Evolutionary conservation across 2,888 invertebrate genomes (phyloP).

Genomic region (Escarpia spicata): DNA sequence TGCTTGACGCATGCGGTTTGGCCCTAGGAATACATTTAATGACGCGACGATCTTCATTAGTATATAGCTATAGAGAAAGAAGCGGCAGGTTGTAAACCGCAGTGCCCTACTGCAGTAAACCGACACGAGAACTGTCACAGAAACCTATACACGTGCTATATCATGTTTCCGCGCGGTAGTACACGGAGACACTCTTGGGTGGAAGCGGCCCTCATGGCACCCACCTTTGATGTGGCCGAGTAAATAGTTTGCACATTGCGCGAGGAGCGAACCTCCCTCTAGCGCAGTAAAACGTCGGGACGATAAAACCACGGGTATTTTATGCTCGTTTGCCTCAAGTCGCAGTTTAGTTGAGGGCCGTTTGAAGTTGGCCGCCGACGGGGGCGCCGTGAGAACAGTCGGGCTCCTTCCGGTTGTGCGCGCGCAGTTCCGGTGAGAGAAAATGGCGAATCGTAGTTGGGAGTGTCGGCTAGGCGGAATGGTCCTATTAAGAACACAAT

Average conservation of each 20-base stretch:
- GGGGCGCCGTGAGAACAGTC: not conserved
- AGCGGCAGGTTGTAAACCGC: not conserved
- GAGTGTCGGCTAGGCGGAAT: too few species aligned
- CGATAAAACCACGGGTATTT: conserved; percentile 9
- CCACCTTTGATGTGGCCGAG: not conserved
- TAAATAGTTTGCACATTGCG: not conserved
- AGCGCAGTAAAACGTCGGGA: not conserved
- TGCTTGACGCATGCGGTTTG: not conserved
- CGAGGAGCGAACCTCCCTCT: not conserved
- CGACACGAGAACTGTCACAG: not conserved
- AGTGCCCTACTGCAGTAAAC: not conserved
- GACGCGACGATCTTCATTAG: not conserved
- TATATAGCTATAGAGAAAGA: not conserved
- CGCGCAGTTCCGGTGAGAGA: not conserved
- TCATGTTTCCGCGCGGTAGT: not conserved
- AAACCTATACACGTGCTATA: not conserved
- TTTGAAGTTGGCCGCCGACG: conserved; percentile 1
- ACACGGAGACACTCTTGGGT: not conserved
- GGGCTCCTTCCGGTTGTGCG: not conserved
- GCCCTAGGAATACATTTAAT: not conserved
- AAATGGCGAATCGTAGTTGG: too few species aligned
- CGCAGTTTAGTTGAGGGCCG: not conserved
- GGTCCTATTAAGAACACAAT: too few species aligned
- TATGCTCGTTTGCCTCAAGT: not conserved
- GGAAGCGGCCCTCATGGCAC: not conserved